These are phyloP conservation scores for Mayetiola destructor DNA, from an alignment of 2,888 invertebrate genomes.

Conservation along the genomic window DNA sequence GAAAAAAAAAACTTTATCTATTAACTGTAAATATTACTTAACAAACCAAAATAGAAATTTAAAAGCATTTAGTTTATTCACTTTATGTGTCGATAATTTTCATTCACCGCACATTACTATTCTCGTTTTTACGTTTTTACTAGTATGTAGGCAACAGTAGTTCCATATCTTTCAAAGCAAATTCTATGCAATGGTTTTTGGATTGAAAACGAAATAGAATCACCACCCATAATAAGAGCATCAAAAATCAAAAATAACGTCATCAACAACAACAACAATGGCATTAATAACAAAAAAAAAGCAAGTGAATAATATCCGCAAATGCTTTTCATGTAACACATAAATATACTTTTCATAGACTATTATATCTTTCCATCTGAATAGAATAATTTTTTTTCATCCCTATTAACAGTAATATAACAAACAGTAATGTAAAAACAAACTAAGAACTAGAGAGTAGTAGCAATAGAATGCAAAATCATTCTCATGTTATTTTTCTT, in stretches of 20 bases:
- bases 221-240: not conserved
- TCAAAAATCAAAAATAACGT: not conserved
- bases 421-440: conserved; percentile 10
- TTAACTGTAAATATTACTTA: conserved; percentile 12
- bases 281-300: no score
- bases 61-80: conserved; percentile 17
- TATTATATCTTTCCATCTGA: not conserved
- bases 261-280: conserved; percentile 1
- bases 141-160: not conserved
- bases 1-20: conserved; percentile 3
- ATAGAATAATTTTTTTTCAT: conserved; percentile 1
- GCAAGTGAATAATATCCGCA: conserved; percentile 4
- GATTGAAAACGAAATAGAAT: not conserved
- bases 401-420: conserved; percentile 13
- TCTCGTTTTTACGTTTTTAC: not conserved
- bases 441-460: not conserved
- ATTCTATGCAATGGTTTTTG: not conserved
- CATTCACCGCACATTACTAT: conserved; percentile 11
- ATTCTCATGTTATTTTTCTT: not conserved
- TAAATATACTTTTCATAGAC: no score
- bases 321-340: no score
- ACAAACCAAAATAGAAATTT: conserved; percentile 15
- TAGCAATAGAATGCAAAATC: not conserved
- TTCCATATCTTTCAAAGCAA: not conserved
- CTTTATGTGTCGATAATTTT: conserved; percentile 15